These are phyloP conservation scores for Sciurus niger DNA, from an alignment of 2,113 vertebrate genomes.

Conservation along the genomic window DNA sequence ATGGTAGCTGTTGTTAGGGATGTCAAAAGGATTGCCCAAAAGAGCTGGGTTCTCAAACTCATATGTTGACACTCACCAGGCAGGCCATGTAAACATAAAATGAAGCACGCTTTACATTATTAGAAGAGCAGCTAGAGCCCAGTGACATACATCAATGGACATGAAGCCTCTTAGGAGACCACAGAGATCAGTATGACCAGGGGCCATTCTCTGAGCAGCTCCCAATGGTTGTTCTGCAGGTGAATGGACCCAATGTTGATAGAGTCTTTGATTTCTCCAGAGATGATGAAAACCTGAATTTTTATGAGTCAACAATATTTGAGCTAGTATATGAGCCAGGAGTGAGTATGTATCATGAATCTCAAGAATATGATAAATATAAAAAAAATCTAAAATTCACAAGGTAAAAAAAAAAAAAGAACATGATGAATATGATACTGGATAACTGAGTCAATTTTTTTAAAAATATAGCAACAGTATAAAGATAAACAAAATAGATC, in stretches of 20 bases:
- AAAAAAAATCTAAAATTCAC: too few species aligned
- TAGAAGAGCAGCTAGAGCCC: not conserved
- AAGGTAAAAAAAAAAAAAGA: not conserved
- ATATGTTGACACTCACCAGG: not conserved
- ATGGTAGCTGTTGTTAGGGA: not conserved
- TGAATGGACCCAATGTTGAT: not conserved
- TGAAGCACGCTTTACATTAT: not conserved
- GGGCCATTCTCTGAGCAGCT: not conserved
- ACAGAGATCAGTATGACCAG: not conserved
- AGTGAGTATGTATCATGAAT: not conserved
- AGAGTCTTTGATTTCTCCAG: not conserved
- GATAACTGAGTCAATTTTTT: not conserved
- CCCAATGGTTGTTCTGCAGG: not conserved
- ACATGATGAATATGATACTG: not conserved
- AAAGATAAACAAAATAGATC: not conserved
- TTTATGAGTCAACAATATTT: not conserved
- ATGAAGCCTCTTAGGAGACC: not conserved
- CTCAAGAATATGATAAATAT: not conserved
- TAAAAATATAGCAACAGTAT: not conserved
- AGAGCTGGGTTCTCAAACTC: slow-evolving; percentile 8
- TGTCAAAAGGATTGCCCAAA: not conserved
- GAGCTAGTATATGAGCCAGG: not conserved
- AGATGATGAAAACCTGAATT: not conserved
- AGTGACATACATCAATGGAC: not conserved
- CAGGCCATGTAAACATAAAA: not conserved